phyloP scores from a whole-genome alignment of 1,140 invertebrate species.

The Apis cerana region DNA sequence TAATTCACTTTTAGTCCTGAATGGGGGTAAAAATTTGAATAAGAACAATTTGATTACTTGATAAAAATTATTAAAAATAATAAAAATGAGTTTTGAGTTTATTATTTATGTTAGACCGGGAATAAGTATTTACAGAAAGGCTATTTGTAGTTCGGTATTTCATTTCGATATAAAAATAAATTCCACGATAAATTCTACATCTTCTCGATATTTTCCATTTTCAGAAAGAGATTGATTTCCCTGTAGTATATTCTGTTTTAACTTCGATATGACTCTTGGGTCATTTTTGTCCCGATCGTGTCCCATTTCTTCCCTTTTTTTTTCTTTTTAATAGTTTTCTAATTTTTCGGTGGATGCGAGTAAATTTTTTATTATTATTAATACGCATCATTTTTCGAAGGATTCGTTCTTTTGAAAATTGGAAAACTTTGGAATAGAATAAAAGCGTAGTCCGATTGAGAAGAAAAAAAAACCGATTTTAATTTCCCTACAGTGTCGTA shows the following conservation, averaged over 20 bases:
- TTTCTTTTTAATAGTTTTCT: neutral
- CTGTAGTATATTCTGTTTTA: neutral
- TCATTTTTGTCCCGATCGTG: neutral
- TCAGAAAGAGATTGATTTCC: neutral
- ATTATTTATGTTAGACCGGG: too few relatives aligned
- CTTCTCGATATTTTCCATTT: neutral
- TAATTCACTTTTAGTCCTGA: too few relatives aligned
- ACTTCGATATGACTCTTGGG: neutral
- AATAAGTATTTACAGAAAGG: too few relatives aligned
- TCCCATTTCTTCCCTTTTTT: neutral
- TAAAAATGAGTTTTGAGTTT: too few relatives aligned
- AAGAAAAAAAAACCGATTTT: neutral
- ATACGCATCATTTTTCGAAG: neutral
- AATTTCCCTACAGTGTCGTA: neutral
- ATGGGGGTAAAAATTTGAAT: too few relatives aligned
- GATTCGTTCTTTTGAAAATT: neutral
- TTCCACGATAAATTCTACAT: neutral
- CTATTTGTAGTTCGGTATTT: too few relatives aligned
- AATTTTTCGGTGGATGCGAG: too few relatives aligned
- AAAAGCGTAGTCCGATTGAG: too few relatives aligned
- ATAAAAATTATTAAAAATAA: too few relatives aligned
- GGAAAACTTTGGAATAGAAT: too few relatives aligned
- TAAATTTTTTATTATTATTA: neutral
- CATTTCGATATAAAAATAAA: neutral
- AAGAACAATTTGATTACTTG: too few relatives aligned